Conservation (phyloP, 2,113 vertebrate species). For the Himantopus leucocephalus region DNA sequence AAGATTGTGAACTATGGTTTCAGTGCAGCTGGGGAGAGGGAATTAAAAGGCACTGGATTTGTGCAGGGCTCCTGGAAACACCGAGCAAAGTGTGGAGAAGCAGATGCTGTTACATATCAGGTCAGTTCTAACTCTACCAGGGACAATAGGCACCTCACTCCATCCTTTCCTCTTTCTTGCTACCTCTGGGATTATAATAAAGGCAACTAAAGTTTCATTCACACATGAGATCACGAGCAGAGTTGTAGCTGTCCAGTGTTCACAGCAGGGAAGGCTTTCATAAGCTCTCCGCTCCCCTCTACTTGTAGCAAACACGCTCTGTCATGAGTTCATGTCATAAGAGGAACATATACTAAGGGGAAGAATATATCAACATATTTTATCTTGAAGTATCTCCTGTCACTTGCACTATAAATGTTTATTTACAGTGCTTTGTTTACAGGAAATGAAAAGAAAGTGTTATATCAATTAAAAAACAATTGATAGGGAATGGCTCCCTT, state of each 20-base stretch:
- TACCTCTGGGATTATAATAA: background rate
- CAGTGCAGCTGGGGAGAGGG: background rate
- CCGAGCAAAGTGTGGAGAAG: background rate
- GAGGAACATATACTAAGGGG: background rate
- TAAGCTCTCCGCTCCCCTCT: background rate
- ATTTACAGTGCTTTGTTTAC: background rate
- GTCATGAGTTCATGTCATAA: background rate
- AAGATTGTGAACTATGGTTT: background rate
- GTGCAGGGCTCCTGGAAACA: background rate
- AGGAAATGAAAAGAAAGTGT: background rate
- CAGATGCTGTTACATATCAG: background rate
- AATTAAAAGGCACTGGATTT: background rate
- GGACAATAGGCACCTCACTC: background rate
- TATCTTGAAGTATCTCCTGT: background rate
- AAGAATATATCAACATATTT: background rate
- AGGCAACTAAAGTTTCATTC: background rate
- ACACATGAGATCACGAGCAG: accelerated
- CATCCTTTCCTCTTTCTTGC: background rate
- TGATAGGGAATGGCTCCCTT: background rate
- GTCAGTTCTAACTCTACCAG: background rate
- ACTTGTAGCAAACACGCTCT: background rate
- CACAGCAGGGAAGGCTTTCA: background rate
- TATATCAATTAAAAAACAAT: background rate
- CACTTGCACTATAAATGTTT: background rate
- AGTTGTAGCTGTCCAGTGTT: background rate